Conservation (phyloP, 2,113 vertebrate species). For the Osmerus mordax region DNA sequence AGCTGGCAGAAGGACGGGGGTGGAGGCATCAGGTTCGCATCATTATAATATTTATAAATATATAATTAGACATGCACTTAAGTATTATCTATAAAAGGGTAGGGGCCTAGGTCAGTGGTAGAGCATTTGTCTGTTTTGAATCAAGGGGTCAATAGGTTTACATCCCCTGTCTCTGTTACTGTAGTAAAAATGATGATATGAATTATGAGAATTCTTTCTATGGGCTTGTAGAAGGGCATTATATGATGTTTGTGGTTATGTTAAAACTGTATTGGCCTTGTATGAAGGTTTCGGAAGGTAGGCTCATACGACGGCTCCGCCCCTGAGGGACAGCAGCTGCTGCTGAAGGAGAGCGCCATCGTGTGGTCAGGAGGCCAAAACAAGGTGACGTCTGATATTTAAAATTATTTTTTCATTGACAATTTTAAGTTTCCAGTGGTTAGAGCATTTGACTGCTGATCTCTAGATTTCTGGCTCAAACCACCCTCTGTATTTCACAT, state of each 20-base stretch:
- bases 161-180: neutral
- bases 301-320: conserved; percentile 73
- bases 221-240: neutral
- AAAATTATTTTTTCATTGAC: neutral
- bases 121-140: no score
- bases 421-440: neutral
- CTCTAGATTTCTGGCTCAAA: neutral
- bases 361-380: conserved; percentile 61
- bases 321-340: conserved; percentile 51
- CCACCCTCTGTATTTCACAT: no score
- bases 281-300: conserved; percentile 47
- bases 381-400: neutral
- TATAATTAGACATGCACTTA: neutral
- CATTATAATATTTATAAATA: neutral
- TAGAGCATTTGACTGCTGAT: neutral
- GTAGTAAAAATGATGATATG: neutral
- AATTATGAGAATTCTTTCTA: neutral
- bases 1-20: conserved; percentile 71
- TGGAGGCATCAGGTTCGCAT: conserved; percentile 54
- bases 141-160: neutral
- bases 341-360: conserved; percentile 56
- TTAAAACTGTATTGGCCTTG: neutral
- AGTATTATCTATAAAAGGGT: no score
- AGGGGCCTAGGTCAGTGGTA: no score
- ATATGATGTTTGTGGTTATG: neutral